Evolutionary conservation across 2,797 vertebrate genomes (phyloP), one percentile per base, ranked within the genome.

Genomic region (Cyprinella venusta): DNA sequence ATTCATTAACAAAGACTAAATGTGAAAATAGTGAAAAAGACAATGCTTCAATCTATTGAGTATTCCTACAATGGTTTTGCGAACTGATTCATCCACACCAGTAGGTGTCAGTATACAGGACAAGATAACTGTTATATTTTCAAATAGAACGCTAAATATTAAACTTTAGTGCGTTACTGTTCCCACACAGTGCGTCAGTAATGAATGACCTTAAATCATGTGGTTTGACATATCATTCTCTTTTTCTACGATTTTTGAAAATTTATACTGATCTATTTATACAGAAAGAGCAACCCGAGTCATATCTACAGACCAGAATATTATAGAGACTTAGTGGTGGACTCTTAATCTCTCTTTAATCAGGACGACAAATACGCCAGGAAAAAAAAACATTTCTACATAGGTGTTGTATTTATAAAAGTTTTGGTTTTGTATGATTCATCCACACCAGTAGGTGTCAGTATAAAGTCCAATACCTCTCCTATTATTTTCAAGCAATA

Each of bases 371-470:
- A 13, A 40, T 68, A n/a, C 4, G 0, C 9, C 5, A 68, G 5
- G 21, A n/a, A 40, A 67, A 67, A 10, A 10, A 21, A 45, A 42
- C 40, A 42, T 42, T 42, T 42, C 40, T 42, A 42, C 42, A 42
- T 42, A 3, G 9, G 42, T 42, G 12, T 38, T 21, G 5, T 40
- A 13, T 68, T 40, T 68, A 21, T 21, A 42, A 40, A 63, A 63
- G 5, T 2, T 38, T 19, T 67, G 16, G 63, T 18, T 36, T 65
- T 36, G 16, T 19, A 33, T 18, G 33, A 36, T 68, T 68, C 36
- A 40, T 40, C 65, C 65, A 68, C 36, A 68, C 9, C 36, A 68
- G 33, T 67, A 21, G 64, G 64, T 67, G 33, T 38, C 64, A 67
- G 5, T 50, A 6, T 50, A 50, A 50, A 18, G 16, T 50, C 48